Evolutionary conservation across 2,888 invertebrate species (phyloP).

Genomic region (Cremastobaeus sp.): DNA sequence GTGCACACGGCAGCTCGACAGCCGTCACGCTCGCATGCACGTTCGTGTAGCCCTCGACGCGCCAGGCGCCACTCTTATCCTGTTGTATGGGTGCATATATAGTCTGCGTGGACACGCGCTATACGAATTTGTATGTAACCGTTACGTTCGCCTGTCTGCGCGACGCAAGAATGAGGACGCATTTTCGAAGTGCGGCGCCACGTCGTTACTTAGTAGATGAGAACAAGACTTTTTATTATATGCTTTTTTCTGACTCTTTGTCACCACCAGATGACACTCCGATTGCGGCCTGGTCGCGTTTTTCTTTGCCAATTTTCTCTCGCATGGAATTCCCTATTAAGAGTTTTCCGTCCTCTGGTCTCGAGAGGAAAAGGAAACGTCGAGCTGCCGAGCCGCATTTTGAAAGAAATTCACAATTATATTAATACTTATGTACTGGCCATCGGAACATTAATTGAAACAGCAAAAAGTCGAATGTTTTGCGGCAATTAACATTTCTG

Average conservation of each 20-base stretch:
- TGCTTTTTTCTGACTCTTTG: constrained; percentile 48
- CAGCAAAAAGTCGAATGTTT: too few species aligned
- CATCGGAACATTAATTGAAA: too few species aligned
- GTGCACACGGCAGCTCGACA: constrained; percentile 54
- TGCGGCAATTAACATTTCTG: too few species aligned
- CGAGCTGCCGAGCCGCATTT: too few species aligned
- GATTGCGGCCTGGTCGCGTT: constrained; percentile 8
- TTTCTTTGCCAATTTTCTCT: background rate
- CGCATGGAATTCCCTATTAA: too few species aligned
- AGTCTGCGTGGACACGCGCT: constrained; percentile 56
- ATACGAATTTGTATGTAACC: constrained; percentile 57
- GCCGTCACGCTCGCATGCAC: constrained; percentile 74
- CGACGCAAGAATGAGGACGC: constrained; percentile 57
- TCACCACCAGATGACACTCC: constrained; percentile 46
- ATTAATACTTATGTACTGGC: too few species aligned
- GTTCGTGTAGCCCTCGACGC: constrained; percentile 67
- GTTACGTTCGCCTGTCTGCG: constrained; percentile 53
- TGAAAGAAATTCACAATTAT: too few species aligned
- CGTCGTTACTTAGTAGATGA: constrained; percentile 54
- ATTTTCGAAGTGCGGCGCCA: constrained; percentile 57
- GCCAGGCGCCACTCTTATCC: constrained; percentile 69
- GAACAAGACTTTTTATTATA: constrained; percentile 51
- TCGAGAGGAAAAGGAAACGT: too few species aligned
- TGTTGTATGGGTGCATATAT: constrained; percentile 48
- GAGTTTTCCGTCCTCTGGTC: too few species aligned